A percentile compares a stretch with the other conserved stretches of the same genome.
phyloP scores from a whole-genome alignment of 2,113 vertebrate genomes.

The Cyphomyrus discorhynchus region DNA sequence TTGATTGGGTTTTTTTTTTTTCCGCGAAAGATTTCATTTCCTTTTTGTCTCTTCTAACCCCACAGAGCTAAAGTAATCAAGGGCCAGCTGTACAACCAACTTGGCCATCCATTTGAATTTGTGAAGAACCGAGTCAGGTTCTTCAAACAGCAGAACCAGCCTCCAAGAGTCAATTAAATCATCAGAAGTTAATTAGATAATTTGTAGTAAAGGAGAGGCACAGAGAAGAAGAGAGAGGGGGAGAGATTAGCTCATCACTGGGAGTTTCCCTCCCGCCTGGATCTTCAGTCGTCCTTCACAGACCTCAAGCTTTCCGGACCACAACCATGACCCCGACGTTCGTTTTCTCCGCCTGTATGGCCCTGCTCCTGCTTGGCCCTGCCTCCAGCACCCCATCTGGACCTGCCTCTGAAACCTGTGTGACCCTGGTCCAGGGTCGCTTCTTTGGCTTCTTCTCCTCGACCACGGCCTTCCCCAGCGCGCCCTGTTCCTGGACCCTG shows the following conservation, averaged over 20 bases:
- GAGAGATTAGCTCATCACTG: slow-evolving; percentile 14
- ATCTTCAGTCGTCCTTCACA: not conserved
- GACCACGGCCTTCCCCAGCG: slow-evolving; percentile 64
- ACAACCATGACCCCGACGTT: slow-evolving; percentile 49
- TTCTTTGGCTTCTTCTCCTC: slow-evolving; percentile 94
- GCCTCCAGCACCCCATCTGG: slow-evolving; percentile 57
- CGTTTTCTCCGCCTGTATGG: slow-evolving; percentile 44
- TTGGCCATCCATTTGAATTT: not conserved
- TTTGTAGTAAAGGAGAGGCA: not conserved
- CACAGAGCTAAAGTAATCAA: not conserved
- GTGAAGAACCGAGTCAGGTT: not conserved
- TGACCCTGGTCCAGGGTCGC: slow-evolving; percentile 88
- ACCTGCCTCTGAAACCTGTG: slow-evolving; percentile 74
- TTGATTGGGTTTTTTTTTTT: not conserved
- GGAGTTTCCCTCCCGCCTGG: slow-evolving; percentile 9
- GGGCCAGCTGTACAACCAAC: not conserved
- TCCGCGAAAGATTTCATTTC: not conserved
- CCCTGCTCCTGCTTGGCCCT: slow-evolving; percentile 47
- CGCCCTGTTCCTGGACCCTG: slow-evolving; percentile 91
- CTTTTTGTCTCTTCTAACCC: not conserved
- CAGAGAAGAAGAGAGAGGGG: not conserved
- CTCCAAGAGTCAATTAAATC: not conserved
- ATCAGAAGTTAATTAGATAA: not conserved
- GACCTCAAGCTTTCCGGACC: slow-evolving; percentile 24
- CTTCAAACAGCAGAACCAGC: not conserved